Conservation (phyloP, 1,140 invertebrate genomes). For the Ctenoplectra terminalis region DNA sequence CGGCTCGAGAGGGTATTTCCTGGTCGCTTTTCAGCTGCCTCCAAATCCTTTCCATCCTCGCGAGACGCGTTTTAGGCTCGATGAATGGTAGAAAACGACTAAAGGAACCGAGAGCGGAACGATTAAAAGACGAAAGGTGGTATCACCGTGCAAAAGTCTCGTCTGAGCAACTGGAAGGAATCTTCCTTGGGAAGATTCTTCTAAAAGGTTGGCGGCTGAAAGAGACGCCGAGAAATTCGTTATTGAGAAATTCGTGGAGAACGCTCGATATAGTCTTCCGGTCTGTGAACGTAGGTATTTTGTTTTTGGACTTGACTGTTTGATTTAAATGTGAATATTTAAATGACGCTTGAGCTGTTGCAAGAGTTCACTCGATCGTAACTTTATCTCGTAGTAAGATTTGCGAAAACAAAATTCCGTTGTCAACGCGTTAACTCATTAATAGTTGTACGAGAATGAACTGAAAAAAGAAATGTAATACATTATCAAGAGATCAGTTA, state of each 20-base stretch:
- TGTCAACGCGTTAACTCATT: no score
- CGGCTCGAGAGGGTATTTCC: slow-evolving; percentile 31
- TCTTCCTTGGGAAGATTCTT: not conserved
- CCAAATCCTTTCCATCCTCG: slow-evolving; percentile 13
- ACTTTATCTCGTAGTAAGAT: no score
- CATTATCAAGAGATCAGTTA: no score
- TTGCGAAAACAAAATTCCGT: no score
- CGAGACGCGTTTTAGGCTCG: slow-evolving; percentile 11
- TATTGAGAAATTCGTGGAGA: not conserved
- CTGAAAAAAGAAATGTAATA: no score
- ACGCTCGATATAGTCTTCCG: not conserved
- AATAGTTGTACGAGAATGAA: no score
- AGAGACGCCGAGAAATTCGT: not conserved
- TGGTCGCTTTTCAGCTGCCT: slow-evolving; percentile 21
- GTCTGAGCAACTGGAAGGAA: slow-evolving; percentile 14
- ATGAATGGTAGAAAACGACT: slow-evolving; percentile 28
- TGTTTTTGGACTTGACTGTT: no score
- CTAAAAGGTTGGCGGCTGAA: not conserved
- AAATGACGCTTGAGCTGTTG: no score
- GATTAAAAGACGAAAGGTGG: slow-evolving; percentile 29
- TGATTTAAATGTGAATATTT: no score
- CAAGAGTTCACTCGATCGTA: no score
- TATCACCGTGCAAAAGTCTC: slow-evolving; percentile 13
- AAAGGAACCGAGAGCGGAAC: slow-evolving; percentile 10
- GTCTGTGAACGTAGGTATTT: no score